Evolutionary conservation across 2,113 vertebrate species (phyloP).

Genomic region (Xenopus laevis): DNA sequence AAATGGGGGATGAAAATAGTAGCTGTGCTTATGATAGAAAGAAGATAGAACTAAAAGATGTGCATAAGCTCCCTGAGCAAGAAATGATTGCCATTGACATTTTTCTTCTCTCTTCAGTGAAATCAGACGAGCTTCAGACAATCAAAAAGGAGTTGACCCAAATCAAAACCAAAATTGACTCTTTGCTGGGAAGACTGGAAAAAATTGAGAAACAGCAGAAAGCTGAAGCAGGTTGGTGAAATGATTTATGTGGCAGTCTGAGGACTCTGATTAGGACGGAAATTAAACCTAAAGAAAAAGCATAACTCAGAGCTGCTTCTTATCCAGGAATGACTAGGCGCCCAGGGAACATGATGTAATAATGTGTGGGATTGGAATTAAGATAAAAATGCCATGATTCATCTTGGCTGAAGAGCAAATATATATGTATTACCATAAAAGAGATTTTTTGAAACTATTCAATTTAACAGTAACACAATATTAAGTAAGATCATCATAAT

Average conservation of each 20-base stretch:
- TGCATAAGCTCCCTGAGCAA: too few species aligned
- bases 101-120: conserved; percentile 70
- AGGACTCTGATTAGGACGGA: conserved; percentile 49
- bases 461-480: too few species aligned
- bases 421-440: too few species aligned
- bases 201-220: conserved; percentile 94
- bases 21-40: too few species aligned
- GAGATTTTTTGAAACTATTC: too few species aligned
- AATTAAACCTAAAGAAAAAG: conserved; percentile 50
- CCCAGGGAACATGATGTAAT: conserved; percentile 27
- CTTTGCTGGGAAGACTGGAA: conserved; percentile 90
- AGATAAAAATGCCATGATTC: conserved; percentile 10
- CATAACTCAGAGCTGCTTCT: conserved; percentile 50
- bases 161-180: conserved; percentile 97
- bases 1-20: too few species aligned
- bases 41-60: too few species aligned
- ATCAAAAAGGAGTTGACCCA: conserved; percentile 96
- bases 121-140: conserved; percentile 87
- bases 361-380: conserved; percentile 23
- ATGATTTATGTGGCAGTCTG: conserved; percentile 39
- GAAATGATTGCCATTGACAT: neutral
- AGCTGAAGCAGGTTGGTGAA: conserved; percentile 79
- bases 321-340: neutral
- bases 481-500: too few species aligned
- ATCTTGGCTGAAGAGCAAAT: too few species aligned